Conservation (phyloP, 1,140 invertebrate species). For the Neodiprion fabricii region DNA sequence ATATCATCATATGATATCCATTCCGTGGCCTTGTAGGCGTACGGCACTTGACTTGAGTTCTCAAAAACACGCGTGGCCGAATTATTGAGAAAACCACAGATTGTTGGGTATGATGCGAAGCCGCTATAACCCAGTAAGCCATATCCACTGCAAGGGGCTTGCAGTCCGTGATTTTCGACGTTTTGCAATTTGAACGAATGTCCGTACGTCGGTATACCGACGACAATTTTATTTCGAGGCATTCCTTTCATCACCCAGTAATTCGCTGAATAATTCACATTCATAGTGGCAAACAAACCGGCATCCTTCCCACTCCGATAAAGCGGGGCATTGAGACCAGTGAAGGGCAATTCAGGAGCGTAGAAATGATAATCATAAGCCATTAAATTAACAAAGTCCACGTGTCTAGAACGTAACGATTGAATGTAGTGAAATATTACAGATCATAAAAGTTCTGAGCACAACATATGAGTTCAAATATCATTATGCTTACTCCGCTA, state of each 20-base stretch:
- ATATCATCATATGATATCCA: slow-evolving; percentile 91
- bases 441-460: slow-evolving; percentile 21
- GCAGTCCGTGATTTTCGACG: slow-evolving; percentile 68
- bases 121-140: slow-evolving; percentile 72
- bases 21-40: slow-evolving; percentile 74
- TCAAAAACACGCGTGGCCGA: slow-evolving; percentile 68
- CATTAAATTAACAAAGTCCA: slow-evolving; percentile 90
- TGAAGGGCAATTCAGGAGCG: slow-evolving; percentile 77
- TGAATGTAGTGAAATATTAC: slow-evolving; percentile 20
- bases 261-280: slow-evolving; percentile 82
- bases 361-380: slow-evolving; percentile 89
- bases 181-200: slow-evolving; percentile 79
- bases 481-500: slow-evolving; percentile 69
- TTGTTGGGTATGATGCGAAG: slow-evolving; percentile 72
- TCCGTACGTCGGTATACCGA: slow-evolving; percentile 92
- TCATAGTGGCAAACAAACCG: slow-evolving; percentile 74
- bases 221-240: slow-evolving; percentile 80
- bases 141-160: slow-evolving; percentile 74
- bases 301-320: slow-evolving; percentile 67
- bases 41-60: slow-evolving; percentile 76
- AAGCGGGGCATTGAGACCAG: slow-evolving; percentile 83
- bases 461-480: background rate
- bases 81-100: slow-evolving; percentile 71
- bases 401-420: slow-evolving; percentile 62
- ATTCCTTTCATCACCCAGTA: slow-evolving; percentile 84